These are phyloP conservation scores for Gorsachius magnificus DNA, from an alignment of 2,797 vertebrate genomes.

Conservation along the genomic window DNA sequence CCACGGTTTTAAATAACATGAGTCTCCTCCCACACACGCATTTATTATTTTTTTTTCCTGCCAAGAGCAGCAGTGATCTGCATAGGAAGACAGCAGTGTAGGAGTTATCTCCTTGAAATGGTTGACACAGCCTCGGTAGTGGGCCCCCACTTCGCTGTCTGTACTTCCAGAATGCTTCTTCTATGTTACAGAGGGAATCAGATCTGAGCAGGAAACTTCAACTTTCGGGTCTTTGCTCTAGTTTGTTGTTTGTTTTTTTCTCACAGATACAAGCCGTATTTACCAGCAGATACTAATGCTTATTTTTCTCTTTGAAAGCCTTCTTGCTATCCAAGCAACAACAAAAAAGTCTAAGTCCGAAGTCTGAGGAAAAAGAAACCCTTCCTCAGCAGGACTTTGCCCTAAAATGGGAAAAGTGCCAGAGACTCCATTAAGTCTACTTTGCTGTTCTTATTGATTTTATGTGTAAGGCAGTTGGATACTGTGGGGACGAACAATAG, in stretches of 20 bases:
- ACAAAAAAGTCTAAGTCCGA: not conserved
- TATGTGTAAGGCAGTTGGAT: not conserved
- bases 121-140: not conserved
- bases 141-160: not conserved
- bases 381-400: conserved; percentile 1
- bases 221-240: fast-evolving
- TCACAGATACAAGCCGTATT: not conserved
- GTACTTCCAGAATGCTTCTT: not conserved
- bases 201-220: not conserved
- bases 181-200: not conserved
- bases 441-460: not conserved
- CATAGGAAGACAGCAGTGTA: conserved; percentile 4
- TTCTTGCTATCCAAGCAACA: not conserved
- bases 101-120: conserved; percentile 23
- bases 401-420: conserved; percentile 45
- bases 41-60: not conserved
- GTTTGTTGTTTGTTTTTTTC: not conserved
- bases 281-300: not conserved
- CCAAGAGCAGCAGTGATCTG: not conserved
- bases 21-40: not conserved
- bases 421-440: conserved; percentile 42
- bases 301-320: not conserved
- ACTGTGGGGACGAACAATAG: not conserved
- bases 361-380: conserved; percentile 7
- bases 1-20: conserved; percentile 4